Base-by-base conservation (phyloP, 2,888 invertebrate species). In the Megaustenia siamemsis region DNA sequence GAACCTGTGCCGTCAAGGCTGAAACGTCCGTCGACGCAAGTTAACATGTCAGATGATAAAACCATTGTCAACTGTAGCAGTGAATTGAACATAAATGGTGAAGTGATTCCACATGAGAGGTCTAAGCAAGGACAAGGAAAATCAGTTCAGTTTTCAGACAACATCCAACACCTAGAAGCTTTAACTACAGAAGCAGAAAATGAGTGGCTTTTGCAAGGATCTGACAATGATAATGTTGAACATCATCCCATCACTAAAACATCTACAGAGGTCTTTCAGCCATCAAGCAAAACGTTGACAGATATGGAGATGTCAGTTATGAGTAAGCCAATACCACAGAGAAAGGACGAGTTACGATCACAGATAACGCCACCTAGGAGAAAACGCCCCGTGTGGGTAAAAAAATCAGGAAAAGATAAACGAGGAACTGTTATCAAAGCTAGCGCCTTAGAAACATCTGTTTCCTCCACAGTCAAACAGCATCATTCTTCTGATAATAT, bases 91-190 rank as follows among this genome's bases (percentile, higher is more conserved):
- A 5, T 32, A 6, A 83, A 40, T 43, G 18, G 40, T 12, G 83
- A 83, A 1, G 10, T 21, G 8, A 35, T 40, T 21, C 75, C 32
- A 1, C 66, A 49, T 18, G 83, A 83, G 28, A 77, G 49, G 18
- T 32, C 24, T 8, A 49, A 38, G 15, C 28, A 53, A 24, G 69
- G 76, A 5, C 60, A 69, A 24, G 68, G 28, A 35, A 83, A 78
- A 35, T 69, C 78, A 40, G 83, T 83, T 6, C 83, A 83, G 32
- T 83, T 83, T 76, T 83, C 83, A 21, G 83, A 83, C 12, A 71
- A 77, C 40, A 78, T 78, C 40, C 60, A 83, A 71, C 56, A 78
- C 4, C 45, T 83, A 21, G 83, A 78, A 53, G 40, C 69, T 21
- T 49, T 49, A 43, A 49, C 49, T 18, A 49, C 49, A 28, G 73